phyloP scores from a whole-genome alignment of 23 tunicate species.

The Clavelina lepadiformis region DNA sequence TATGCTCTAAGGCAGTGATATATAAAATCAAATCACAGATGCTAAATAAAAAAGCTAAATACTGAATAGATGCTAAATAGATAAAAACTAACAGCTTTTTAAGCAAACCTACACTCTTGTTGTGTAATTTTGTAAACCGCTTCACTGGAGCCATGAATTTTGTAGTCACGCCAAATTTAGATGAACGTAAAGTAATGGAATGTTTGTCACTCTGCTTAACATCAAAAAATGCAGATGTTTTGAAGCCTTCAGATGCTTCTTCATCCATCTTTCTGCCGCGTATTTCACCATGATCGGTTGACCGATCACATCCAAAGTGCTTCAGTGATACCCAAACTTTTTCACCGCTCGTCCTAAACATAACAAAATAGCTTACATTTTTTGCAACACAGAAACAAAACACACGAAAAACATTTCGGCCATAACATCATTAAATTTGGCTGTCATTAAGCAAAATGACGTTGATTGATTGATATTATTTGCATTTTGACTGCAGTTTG shows the following conservation, averaged over 20 bases:
- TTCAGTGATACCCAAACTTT: background rate
- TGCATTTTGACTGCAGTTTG: too few species aligned
- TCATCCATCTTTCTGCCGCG: background rate
- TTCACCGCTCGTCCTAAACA: background rate
- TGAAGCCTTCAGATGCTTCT: background rate
- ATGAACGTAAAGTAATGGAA: background rate
- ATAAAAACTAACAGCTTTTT: too few species aligned
- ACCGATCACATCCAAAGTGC: background rate
- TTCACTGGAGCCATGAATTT: background rate
- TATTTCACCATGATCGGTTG: background rate
- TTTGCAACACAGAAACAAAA: too few species aligned
- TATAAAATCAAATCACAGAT: too few species aligned
- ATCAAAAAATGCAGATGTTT: background rate
- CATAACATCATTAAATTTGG: too few species aligned
- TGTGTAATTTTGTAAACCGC: background rate
- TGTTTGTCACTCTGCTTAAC: background rate
- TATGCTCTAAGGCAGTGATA: too few species aligned
- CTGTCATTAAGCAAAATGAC: too few species aligned
- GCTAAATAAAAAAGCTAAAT: too few species aligned
- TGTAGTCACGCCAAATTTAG: background rate
- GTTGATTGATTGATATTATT: too few species aligned
- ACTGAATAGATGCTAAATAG: too few species aligned
- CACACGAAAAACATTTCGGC: too few species aligned
- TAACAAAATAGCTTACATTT: background rate
- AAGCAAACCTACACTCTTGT: background rate